phyloP scores from a whole-genome alignment of 2,888 invertebrate genomes.

The Branchipolynoe longqiensis region DNA sequence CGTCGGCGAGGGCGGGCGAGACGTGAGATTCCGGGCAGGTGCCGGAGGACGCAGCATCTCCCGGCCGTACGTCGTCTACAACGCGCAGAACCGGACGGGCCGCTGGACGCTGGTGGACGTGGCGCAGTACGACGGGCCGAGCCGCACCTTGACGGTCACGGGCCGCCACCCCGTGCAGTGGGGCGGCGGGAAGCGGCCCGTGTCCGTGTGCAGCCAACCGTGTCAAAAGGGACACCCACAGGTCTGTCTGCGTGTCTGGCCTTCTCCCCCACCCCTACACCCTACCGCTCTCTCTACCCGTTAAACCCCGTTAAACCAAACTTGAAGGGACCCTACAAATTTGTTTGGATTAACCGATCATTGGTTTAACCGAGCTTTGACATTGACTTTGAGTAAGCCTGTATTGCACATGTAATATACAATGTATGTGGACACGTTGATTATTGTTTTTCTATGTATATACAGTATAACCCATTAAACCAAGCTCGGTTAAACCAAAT shows the following conservation, averaged over 20 bases:
- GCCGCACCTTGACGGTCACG: slow-evolving; percentile 27
- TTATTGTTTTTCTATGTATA: no score
- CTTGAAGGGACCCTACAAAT: no score
- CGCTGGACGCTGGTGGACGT: slow-evolving; percentile 22
- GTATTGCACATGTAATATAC: no score
- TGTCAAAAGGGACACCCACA: slow-evolving; percentile 67
- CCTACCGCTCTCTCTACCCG: no score
- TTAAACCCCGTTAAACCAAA: no score
- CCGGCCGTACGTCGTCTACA: slow-evolving; percentile 50
- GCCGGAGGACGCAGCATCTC: background rate
- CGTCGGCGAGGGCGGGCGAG: slow-evolving; percentile 61
- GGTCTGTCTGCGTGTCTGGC: slow-evolving; percentile 48
- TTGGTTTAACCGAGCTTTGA: no score
- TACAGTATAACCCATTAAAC: no score
- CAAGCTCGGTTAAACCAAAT: no score
- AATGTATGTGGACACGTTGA: no score
- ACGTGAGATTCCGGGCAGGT: slow-evolving; percentile 36
- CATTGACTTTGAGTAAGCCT: no score
- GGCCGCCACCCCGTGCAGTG: slow-evolving; percentile 58
- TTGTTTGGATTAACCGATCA: no score
- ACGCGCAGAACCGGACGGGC: slow-evolving; percentile 36
- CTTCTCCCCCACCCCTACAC: no score
- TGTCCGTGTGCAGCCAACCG: slow-evolving; percentile 66
- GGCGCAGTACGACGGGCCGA: slow-evolving; percentile 4
- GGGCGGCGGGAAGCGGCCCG: slow-evolving; percentile 59